Evolutionary conservation across 2,797 vertebrate species (phyloP).

Genomic region (Peromyscus melanophrys): DNA sequence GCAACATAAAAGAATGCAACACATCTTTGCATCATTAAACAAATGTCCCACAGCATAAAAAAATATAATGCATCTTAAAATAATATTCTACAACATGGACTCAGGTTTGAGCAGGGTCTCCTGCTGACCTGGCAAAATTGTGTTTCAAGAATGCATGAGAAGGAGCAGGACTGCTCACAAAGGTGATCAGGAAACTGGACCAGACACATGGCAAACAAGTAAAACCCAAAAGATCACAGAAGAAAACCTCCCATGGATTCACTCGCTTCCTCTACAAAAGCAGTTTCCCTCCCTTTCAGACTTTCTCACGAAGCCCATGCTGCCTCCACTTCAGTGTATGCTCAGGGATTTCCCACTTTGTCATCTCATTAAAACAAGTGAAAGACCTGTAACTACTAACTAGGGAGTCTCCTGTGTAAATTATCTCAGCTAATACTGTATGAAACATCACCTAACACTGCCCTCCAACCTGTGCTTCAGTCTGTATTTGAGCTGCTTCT

Average conservation of each 20-base stretch:
- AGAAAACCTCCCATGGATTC: not conserved
- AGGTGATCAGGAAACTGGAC: not conserved
- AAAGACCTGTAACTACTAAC: not conserved
- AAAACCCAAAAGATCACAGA: not conserved
- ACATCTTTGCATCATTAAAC: too few species aligned
- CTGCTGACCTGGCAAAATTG: too few species aligned
- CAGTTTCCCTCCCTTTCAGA: not conserved
- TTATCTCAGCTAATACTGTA: not conserved
- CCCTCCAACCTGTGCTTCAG: not conserved
- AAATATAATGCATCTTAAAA: too few species aligned
- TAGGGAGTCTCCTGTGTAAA: not conserved
- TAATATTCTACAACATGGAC: too few species aligned
- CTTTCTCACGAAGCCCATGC: not conserved
- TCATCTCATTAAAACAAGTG: not conserved
- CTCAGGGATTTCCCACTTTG: too few species aligned
- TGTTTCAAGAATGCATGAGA: not conserved
- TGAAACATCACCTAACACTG: not conserved
- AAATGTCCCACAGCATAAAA: too few species aligned
- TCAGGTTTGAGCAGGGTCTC: not conserved
- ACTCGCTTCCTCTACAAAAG: not conserved
- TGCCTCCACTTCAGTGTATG: not conserved
- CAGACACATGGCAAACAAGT: not conserved
- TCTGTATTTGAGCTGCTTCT: not conserved
- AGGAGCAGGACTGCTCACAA: not conserved
- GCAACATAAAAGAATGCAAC: too few species aligned